Conservation (phyloP, 2,888 invertebrate genomes). For the Microctonus brassicae region DNA sequence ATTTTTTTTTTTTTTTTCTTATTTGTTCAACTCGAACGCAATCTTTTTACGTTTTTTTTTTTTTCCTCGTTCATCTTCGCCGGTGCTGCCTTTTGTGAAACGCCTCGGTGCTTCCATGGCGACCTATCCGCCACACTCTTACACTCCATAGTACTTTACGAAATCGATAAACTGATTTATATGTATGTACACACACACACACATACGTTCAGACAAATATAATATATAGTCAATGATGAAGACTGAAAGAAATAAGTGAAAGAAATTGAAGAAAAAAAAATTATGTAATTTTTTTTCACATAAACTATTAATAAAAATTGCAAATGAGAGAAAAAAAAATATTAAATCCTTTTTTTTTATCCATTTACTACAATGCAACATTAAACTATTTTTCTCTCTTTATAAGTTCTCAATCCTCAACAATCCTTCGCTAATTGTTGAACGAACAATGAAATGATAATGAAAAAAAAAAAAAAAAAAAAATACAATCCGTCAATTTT, state of each 20-base stretch:
- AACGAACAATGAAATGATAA: background rate
- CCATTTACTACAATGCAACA: background rate
- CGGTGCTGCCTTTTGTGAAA: conserved; percentile 12
- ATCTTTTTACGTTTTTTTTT: conserved; percentile 2
- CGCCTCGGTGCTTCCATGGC: conserved; percentile 23
- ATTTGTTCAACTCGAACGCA: background rate
- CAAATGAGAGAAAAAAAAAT: background rate
- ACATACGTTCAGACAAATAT: too few relatives aligned
- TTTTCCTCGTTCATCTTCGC: conserved; percentile 24
- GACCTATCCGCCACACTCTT: conserved; percentile 7
- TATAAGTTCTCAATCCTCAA: background rate
- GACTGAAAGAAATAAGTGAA: background rate
- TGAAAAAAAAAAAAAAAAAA: background rate
- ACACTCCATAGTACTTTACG: background rate
- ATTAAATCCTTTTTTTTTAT: background rate
- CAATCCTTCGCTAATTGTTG: background rate
- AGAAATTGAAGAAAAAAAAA: background rate
- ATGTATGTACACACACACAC: too few relatives aligned
- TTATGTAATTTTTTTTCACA: too few relatives aligned
- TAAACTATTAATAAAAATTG: background rate
- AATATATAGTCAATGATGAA: too few relatives aligned
- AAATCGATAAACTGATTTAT: conserved; percentile 18
- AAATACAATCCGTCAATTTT: background rate
- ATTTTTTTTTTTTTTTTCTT: background rate
- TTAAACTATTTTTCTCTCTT: background rate